These are phyloP conservation scores for Tineola bisselliella DNA, from an alignment of 2,888 invertebrate species.

Conservation along the genomic window DNA sequence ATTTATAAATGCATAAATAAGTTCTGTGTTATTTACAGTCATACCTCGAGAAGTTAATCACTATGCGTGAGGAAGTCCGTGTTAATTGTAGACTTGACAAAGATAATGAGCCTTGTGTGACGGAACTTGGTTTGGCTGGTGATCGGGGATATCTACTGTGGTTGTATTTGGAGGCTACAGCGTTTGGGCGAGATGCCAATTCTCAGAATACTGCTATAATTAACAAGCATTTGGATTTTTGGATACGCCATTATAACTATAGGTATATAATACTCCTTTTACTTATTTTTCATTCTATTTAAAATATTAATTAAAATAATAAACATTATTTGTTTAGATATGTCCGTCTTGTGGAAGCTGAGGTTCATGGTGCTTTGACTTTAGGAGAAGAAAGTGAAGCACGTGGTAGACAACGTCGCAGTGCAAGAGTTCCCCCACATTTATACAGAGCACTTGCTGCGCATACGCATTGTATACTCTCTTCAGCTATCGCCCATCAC, in stretches of 20 bases:
- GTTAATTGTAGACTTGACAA: conserved; percentile 35
- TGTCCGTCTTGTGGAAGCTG: conserved; percentile 88
- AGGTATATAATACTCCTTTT: conserved; percentile 50
- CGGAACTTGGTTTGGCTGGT: conserved; percentile 77
- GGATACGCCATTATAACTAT: conserved; percentile 79
- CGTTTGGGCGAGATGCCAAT: conserved; percentile 72
- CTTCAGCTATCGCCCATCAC: conserved; percentile 38
- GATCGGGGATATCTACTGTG: conserved; percentile 82
- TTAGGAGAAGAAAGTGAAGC: conserved; percentile 57
- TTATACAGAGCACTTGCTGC: conserved; percentile 85
- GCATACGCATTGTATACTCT: conserved; percentile 70
- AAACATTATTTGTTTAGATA: conserved; percentile 65
- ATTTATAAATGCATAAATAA: too few species aligned
- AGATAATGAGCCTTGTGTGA: conserved; percentile 74
- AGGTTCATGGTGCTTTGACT: conserved; percentile 87
- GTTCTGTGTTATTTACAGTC: conserved; percentile 46
- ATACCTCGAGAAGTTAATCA: conserved; percentile 79
- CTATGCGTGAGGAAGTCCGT: conserved; percentile 74
- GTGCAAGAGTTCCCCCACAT: conserved; percentile 70
- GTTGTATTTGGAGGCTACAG: conserved; percentile 78
- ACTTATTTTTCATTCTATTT: not conserved
- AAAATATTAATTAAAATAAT: not conserved
- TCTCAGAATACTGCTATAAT: conserved; percentile 80
- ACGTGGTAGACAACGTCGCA: conserved; percentile 20
- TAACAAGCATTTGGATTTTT: conserved; percentile 78